Conservation (phyloP, 2,888 invertebrate genomes). For the Eupithecia abbreviata region DNA sequence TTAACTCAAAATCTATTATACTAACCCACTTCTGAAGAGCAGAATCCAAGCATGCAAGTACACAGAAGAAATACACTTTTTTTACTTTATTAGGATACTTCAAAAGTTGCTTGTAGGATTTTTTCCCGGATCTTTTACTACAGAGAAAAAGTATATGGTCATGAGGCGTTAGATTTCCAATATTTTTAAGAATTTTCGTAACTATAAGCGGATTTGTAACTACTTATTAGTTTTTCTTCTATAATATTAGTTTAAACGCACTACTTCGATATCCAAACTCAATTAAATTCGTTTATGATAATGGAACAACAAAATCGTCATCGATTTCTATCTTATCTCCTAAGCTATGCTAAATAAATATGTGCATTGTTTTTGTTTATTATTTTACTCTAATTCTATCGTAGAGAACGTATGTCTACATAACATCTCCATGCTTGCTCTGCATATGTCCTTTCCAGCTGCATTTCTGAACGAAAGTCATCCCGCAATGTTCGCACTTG, state of each 20-base stretch:
- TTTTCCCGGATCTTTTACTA: not conserved
- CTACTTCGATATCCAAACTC: not conserved
- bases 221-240: not conserved
- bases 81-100: not conserved
- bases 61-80: not conserved
- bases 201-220: not conserved
- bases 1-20: constrained; percentile 4
- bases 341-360: not conserved
- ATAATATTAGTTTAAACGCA: not conserved
- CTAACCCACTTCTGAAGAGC: constrained; percentile 4
- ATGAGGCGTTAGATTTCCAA: not conserved
- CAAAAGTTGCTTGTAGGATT: not conserved
- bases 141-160: not conserved
- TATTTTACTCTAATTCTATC: not conserved
- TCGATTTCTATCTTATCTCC: not conserved
- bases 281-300: not conserved
- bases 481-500: constrained; percentile 68
- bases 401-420: not conserved
- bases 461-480: constrained; percentile 75
- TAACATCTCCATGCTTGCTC: constrained; percentile 25
- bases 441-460: constrained; percentile 58
- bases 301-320: not conserved
- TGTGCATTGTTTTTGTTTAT: not conserved
- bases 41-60: constrained; percentile 5
- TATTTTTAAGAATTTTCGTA: not conserved